A percentile compares a stretch with the other conserved stretches of the same genome.
These are phyloP conservation scores for Eubasilissa regina DNA, from an alignment of 1,140 invertebrate genomes.

Conservation along the genomic window DNA sequence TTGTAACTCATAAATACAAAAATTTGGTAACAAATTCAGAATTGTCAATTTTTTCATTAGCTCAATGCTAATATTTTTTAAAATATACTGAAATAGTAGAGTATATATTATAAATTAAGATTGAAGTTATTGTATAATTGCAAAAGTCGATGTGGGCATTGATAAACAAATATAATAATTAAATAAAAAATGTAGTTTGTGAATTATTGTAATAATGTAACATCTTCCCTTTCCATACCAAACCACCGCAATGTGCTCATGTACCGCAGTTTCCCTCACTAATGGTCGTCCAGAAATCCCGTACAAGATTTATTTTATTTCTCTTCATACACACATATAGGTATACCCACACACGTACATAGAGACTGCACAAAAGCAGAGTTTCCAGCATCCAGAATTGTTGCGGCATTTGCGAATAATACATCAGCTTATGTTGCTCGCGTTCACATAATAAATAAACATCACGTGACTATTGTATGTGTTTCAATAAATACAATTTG, in stretches of 20 bases:
- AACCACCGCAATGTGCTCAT: background rate
- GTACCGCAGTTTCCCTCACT: slow-evolving; percentile 18
- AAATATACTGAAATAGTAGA: no score
- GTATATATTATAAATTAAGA: no score
- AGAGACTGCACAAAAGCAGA: slow-evolving; percentile 5
- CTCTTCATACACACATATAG: background rate
- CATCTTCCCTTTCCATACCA: background rate
- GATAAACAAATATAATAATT: no score
- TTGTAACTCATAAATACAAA: no score
- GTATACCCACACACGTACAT: background rate
- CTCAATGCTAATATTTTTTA: no score
- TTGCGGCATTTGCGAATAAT: slow-evolving; percentile 34
- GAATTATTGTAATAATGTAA: background rate
- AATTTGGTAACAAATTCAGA: no score
- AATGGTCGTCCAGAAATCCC: slow-evolving; percentile 48
- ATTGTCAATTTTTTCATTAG: no score
- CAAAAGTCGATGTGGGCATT: no score
- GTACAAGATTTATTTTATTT: slow-evolving; percentile 47
- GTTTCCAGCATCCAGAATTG: background rate
- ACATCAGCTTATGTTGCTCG: background rate
- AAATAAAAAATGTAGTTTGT: no score
- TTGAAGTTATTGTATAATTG: no score
- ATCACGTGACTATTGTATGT: background rate
- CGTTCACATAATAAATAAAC: background rate
- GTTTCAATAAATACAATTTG: background rate